Evolutionary conservation across 2,113 vertebrate species (phyloP).

Genomic region (Orientallactaga bullata): DNA sequence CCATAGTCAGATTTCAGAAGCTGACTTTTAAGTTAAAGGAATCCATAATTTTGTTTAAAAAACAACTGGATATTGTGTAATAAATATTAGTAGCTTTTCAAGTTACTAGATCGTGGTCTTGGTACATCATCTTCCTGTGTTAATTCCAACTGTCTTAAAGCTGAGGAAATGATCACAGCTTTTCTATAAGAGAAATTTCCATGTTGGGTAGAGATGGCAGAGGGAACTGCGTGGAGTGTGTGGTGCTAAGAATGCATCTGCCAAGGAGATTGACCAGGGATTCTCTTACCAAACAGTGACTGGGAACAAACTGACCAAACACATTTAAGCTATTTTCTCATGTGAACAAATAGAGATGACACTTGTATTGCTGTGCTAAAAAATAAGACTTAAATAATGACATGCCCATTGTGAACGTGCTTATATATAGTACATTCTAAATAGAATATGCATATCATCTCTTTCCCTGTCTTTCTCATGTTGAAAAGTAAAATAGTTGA

Average conservation of each 20-base stretch:
- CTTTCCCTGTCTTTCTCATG: not conserved
- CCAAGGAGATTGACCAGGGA: not conserved
- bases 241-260: not conserved
- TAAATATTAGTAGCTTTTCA: not conserved
- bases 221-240: rapidly evolving
- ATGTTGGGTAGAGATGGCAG: not conserved
- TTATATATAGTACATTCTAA: not conserved
- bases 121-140: too few species aligned
- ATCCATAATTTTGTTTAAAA: not conserved
- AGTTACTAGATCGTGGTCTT: not conserved
- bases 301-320: not conserved
- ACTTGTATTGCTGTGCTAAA: not conserved
- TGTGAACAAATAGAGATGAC: not conserved
- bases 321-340: not conserved
- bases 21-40: not conserved
- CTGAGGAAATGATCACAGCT: not conserved
- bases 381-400: not conserved
- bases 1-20: not conserved
- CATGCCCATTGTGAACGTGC: not conserved
- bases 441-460: not conserved
- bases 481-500: not conserved
- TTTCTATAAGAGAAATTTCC: not conserved
- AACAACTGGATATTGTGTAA: not conserved
- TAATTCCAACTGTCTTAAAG: not conserved
- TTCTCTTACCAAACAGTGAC: not conserved